Evolutionary conservation across 2,888 invertebrate genomes (phyloP), one percentile per base, ranked within the genome.

Genomic region (Oconnorella tubifera): DNA sequence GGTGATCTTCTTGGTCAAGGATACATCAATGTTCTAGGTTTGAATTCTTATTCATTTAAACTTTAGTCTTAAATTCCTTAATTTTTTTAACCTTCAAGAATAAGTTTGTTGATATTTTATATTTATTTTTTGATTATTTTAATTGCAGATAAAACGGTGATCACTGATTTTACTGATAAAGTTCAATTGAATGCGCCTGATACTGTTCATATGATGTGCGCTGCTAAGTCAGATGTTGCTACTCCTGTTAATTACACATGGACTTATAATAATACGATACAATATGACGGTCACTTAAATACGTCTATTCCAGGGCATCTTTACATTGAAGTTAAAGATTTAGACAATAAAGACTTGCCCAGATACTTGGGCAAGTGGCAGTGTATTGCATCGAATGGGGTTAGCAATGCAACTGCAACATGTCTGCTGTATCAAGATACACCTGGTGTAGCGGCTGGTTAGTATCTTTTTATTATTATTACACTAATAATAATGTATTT

Each of bases 1-100:
- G 69, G 71, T 25, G 64, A 65, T 50, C 53, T 31, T 23, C 64
- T 64, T 33, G 60, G 59, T 25, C 56, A 63, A 31, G 71, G 65
- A 10, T 71, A 68, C 59, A 49, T 71, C 48, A 71, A 71, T 49
- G 67, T 71, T 2, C 51, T 67, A n/a, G 56, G 71, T 71, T 59
- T 62, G 67, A 27, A 56, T 27, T 29, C 10, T 56, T 56, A 23
- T 56, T 29, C 4, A 1, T 31, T 27, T 28, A 29, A 28, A 14
- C 29, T 56, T 19, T 29, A 23, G 14, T 6, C 10, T n/a, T n/a
- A 2, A n/a, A 27, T 23, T 2, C n/a, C 14, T 56, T 1, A 14
- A n/a, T 56, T 23, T 40, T 14, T 23, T 25, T 50, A 55, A 29
- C n/a, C 19, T 2, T 51, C 25, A 6, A 51, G 32, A 14, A 23